A percentile compares a stretch with the other conserved stretches of the same genome.
These are phyloP conservation scores for Lamellibrachia columna DNA, from an alignment of 2,888 invertebrate species.

Conservation along the genomic window DNA sequence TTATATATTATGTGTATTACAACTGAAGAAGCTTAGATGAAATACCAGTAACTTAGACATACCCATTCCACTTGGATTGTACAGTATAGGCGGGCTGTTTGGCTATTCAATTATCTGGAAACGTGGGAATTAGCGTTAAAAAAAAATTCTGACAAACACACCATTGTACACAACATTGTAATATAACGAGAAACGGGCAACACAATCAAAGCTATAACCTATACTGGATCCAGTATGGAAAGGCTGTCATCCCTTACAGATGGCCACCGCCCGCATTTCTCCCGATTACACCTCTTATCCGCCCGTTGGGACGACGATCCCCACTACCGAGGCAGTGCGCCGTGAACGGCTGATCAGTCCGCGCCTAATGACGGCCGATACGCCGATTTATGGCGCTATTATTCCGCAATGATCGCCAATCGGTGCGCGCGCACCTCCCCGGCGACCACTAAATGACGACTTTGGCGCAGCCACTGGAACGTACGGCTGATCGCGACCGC, in stretches of 20 bases:
- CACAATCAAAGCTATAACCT: no score
- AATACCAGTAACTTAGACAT: no score
- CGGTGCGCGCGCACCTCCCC: neutral
- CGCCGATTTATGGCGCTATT: conserved; percentile 6
- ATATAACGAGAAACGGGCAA: no score
- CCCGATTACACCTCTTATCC: neutral
- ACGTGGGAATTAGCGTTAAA: no score
- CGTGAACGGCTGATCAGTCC: neutral
- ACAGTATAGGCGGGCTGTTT: no score
- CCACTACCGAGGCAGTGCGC: neutral
- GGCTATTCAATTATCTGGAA: no score
- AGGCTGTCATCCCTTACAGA: neutral
- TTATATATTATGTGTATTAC: no score
- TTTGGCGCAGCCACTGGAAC: neutral
- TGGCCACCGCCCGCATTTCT: neutral
- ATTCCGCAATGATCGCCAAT: conserved; percentile 4
- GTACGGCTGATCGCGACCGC: neutral
- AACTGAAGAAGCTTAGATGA: no score
- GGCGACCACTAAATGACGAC: conserved; percentile 2
- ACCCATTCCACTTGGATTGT: no score
- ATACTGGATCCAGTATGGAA: no score
- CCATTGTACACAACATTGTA: no score
- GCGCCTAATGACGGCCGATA: conserved; percentile 6
- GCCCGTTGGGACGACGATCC: neutral
- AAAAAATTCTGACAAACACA: neutral